Evolutionary conservation across 2,888 invertebrate genomes (phyloP).

Genomic region (Napeogenes inachia): DNA sequence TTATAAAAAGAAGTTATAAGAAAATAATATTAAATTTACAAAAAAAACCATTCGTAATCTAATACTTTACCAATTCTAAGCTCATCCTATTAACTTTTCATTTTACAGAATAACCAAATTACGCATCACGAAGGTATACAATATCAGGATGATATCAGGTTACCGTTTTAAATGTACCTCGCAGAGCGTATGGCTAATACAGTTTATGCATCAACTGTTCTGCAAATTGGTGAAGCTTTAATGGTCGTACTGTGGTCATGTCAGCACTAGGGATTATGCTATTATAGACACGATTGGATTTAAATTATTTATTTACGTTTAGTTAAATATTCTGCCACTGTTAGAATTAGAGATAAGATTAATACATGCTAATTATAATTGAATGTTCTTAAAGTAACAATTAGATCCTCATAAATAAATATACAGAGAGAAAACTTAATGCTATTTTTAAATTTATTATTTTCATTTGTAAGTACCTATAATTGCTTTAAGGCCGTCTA

Average conservation of each 20-base stretch:
- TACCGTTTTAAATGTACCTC: conserved; percentile 52
- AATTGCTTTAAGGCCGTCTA: conserved; percentile 19
- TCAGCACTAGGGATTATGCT: conserved; percentile 41
- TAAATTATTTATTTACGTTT: not conserved
- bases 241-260: conserved; percentile 40
- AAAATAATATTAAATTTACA: too few species aligned
- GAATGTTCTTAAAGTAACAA: too few species aligned
- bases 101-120: conserved; percentile 1
- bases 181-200: conserved; percentile 60
- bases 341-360: too few species aligned
- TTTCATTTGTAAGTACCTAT: conserved; percentile 5
- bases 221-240: conserved; percentile 73
- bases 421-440: too few species aligned
- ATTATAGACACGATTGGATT: not conserved
- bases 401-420: too few species aligned
- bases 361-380: too few species aligned
- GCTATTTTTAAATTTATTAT: too few species aligned
- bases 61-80: too few species aligned
- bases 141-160: conserved; percentile 40
- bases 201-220: conserved; percentile 71
- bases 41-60: too few species aligned
- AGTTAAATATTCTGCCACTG: not conserved
- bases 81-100: too few species aligned
- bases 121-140: conserved; percentile 14
- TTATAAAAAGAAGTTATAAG: too few species aligned